Percentiles rank a stretch among this genome's conserved stretches.
These are phyloP conservation scores for Sceloporus tristichus DNA, from an alignment of 2,113 vertebrate species.

Conservation along the genomic window DNA sequence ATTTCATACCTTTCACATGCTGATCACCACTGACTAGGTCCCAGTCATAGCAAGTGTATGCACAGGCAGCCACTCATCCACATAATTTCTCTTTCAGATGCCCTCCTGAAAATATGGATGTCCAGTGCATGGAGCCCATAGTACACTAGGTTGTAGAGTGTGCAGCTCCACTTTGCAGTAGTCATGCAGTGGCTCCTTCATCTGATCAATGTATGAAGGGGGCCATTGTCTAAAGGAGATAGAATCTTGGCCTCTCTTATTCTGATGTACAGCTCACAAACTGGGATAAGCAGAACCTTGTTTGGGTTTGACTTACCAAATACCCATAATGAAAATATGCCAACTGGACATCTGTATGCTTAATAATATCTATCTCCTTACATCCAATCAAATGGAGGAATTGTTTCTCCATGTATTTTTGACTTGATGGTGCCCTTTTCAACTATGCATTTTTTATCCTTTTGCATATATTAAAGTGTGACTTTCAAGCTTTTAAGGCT, in stretches of 20 bases:
- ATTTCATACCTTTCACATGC: too few species aligned
- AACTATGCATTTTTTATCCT: slow-evolving; percentile 55
- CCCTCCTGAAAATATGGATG: not conserved
- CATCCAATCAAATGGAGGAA: slow-evolving; percentile 41
- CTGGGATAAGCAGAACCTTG: not conserved
- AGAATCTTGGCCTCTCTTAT: not conserved
- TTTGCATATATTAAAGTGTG: slow-evolving; percentile 50
- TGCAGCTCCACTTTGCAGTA: not conserved
- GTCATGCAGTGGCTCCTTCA: not conserved
- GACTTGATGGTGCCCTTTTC: slow-evolving; percentile 47
- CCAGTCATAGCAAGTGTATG: not conserved
- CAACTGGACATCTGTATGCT: not conserved
- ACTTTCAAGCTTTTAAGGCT: slow-evolving; percentile 56
- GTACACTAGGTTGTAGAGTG: not conserved
- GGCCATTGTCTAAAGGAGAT: not conserved
- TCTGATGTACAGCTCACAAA: not conserved
- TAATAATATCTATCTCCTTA: not conserved
- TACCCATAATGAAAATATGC: not conserved
- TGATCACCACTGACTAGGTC: too few species aligned
- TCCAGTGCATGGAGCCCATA: not conserved
- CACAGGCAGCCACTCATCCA: not conserved
- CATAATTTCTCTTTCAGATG: not conserved
- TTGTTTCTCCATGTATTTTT: slow-evolving; percentile 45
- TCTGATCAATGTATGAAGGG: not conserved
- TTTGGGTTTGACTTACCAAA: not conserved